These are phyloP conservation scores for Erythrocercus mccallii DNA, from an alignment of 2,113 vertebrate species.

Conservation along the genomic window DNA sequence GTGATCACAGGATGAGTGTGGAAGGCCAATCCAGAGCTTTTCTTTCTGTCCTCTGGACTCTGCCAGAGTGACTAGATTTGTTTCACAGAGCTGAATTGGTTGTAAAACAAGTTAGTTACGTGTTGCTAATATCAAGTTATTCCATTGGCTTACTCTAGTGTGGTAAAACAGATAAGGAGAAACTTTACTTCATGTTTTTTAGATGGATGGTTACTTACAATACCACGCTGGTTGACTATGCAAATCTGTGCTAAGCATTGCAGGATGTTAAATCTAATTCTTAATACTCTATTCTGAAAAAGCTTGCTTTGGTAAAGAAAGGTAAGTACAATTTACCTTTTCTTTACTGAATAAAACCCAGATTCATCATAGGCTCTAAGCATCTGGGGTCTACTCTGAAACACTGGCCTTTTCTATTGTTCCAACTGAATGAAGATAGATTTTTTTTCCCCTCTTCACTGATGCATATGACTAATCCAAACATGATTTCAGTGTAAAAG, in stretches of 20 bases:
- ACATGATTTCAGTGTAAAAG: not conserved
- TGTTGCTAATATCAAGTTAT: not conserved
- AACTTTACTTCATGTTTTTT: not conserved
- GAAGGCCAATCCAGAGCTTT: not conserved
- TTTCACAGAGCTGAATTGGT: not conserved
- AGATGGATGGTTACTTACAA: not conserved
- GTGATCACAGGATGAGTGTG: not conserved
- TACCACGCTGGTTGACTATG: not conserved
- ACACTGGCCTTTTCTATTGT: not conserved
- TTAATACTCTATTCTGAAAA: slow-evolving; percentile 49
- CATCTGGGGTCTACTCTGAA: not conserved
- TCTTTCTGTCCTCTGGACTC: not conserved
- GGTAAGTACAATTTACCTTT: slow-evolving; percentile 32
- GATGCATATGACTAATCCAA: not conserved
- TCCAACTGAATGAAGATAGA: not conserved
- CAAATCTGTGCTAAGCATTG: not conserved
- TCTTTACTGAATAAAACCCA: slow-evolving; percentile 14
- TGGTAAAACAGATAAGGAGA: not conserved
- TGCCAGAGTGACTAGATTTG: not conserved
- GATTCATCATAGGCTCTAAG: not conserved
- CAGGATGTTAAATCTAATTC: slow-evolving; percentile 7
- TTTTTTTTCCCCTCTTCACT: not conserved
- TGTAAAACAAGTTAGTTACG: not conserved
- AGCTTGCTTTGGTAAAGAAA: slow-evolving; percentile 45
- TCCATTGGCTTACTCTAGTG: not conserved